Evolutionary conservation across 2,888 invertebrate genomes (phyloP).

Genomic region (Euplexia lucipara): DNA sequence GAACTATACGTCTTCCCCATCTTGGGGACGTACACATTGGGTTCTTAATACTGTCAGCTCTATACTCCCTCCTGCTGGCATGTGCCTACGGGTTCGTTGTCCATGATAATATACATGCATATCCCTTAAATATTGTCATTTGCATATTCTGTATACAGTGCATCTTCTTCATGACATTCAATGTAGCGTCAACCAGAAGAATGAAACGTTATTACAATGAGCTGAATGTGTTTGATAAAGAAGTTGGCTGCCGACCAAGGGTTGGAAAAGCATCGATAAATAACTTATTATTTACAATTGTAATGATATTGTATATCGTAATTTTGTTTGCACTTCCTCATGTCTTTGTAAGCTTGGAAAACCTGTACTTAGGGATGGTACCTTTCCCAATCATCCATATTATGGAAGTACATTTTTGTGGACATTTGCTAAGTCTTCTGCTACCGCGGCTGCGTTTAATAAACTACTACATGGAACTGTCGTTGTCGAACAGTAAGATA

Average conservation of each 20-base stretch:
- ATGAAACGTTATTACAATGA: constrained; percentile 71
- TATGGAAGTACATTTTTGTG: constrained; percentile 75
- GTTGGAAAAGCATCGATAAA: constrained; percentile 65
- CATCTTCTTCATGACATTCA: constrained; percentile 63
- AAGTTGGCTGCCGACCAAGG: constrained; percentile 72
- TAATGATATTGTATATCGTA: constrained; percentile 57
- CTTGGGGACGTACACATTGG: constrained; percentile 60
- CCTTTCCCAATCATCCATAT: constrained; percentile 65
- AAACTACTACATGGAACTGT: constrained; percentile 74
- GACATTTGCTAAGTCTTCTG: constrained; percentile 76
- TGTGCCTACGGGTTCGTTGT: constrained; percentile 24
- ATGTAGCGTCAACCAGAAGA: constrained; percentile 68
- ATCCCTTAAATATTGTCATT: constrained; percentile 43
- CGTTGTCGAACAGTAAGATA: constrained; percentile 62
- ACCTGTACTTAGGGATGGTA: constrained; percentile 44
- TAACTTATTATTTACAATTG: constrained; percentile 63
- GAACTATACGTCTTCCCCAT: constrained; percentile 70
- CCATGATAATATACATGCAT: constrained; percentile 2
- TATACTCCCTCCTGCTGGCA: constrained; percentile 58
- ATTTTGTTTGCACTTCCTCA: constrained; percentile 53
- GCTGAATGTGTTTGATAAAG: constrained; percentile 73
- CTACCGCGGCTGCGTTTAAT: constrained; percentile 75
- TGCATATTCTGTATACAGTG: constrained; percentile 52
- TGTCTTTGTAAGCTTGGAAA: constrained; percentile 26
- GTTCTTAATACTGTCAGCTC: constrained; percentile 55